Percentiles rank a stretch among this genome's conserved stretches.
Conservation (phyloP, 2,888 invertebrate species). For the Apantesis nais region DNA sequence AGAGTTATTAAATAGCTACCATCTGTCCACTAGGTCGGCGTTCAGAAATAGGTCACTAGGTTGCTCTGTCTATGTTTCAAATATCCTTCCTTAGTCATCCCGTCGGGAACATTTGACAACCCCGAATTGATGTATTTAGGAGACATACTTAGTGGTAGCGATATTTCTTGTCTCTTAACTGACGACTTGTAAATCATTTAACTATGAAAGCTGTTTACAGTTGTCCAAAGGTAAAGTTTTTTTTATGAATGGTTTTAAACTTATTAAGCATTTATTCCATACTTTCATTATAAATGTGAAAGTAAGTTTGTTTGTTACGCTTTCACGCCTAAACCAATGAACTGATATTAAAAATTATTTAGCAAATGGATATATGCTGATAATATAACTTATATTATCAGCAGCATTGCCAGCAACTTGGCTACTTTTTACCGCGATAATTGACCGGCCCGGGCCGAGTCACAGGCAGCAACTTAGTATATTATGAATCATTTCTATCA, state of each 20-base stretch:
- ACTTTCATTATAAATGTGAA: too few species aligned
- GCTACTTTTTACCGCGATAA: too few species aligned
- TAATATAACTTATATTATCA: too few species aligned
- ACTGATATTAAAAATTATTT: too few species aligned
- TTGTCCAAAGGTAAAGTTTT: constrained; percentile 18
- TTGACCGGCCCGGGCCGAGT: too few species aligned
- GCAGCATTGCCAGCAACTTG: too few species aligned
- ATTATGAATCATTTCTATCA: too few species aligned
- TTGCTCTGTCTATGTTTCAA: neutral
- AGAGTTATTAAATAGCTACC: neutral
- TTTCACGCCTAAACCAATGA: too few species aligned
- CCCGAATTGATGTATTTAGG: constrained; percentile 11
- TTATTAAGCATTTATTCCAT: constrained; percentile 26
- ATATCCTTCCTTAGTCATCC: constrained; percentile 11
- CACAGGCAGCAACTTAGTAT: too few species aligned
- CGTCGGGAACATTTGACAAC: constrained; percentile 3
- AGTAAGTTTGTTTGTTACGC: too few species aligned
- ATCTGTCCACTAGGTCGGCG: neutral
- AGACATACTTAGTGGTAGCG: constrained; percentile 12
- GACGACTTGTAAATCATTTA: constrained; percentile 9
- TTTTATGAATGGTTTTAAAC: constrained; percentile 24
- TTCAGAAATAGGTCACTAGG: neutral
- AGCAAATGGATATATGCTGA: too few species aligned
- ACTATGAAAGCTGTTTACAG: constrained; percentile 16
- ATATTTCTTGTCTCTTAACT: constrained; percentile 12